Evolutionary conservation across 1,140 invertebrate genomes (phyloP).

Genomic region (Delia radicum): DNA sequence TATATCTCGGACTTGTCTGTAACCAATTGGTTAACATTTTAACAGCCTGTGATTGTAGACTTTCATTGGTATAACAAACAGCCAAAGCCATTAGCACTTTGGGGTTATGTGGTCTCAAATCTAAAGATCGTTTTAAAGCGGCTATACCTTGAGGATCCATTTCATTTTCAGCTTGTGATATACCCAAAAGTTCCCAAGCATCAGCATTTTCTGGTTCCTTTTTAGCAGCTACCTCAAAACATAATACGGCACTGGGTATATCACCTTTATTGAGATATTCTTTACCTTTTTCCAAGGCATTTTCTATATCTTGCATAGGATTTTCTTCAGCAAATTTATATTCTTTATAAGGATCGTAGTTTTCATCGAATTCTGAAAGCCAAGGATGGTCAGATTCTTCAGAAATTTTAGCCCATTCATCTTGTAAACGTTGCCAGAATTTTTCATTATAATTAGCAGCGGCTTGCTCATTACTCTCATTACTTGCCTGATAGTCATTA

Average conservation of each 20-base stretch:
- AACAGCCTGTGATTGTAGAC: constrained; percentile 74
- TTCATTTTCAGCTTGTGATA: constrained; percentile 82
- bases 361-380: constrained; percentile 66
- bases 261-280: constrained; percentile 81
- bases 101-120: constrained; percentile 78
- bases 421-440: constrained; percentile 76
- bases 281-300: constrained; percentile 85
- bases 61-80: constrained; percentile 95
- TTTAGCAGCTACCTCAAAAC: constrained; percentile 94
- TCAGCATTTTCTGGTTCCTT: constrained; percentile 78
- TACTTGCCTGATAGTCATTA: constrained; percentile 41
- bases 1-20: constrained; percentile 81
- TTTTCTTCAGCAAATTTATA: constrained; percentile 87
- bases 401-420: constrained; percentile 74
- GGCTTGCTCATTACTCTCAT: constrained; percentile 46
- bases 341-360: constrained; percentile 68
- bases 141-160: constrained; percentile 83
- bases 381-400: constrained; percentile 64
- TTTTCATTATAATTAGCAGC: constrained; percentile 61
- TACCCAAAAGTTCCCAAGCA: constrained; percentile 80
- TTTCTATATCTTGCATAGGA: constrained; percentile 76
- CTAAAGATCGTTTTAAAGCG: constrained; percentile 82
- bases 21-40: constrained; percentile 79
- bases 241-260: constrained; percentile 90
- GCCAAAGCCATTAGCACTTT: constrained; percentile 87